Evolutionary conservation across 92 coral and sea anemone genomes (phyloP).

Genomic region (Plumapathes pennacea): DNA sequence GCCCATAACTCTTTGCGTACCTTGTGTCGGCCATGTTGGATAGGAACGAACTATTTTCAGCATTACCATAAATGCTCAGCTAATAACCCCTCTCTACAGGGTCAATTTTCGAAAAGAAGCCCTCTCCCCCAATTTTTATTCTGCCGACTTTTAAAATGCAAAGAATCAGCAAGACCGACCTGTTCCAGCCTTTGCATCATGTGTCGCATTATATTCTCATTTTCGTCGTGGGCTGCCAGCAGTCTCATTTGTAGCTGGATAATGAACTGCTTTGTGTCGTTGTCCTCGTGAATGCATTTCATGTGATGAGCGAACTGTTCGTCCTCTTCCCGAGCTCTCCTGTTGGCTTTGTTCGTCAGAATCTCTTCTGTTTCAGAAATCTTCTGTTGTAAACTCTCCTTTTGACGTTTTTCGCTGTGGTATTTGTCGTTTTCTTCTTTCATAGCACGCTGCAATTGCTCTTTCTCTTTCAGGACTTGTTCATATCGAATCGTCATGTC

Average conservation of each 20-base stretch:
- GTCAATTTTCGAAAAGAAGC: too few species aligned
- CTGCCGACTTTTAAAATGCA: too few species aligned
- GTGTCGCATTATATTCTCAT: slow-evolving; percentile 3
- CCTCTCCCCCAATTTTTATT: too few species aligned
- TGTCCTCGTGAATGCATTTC: slow-evolving; percentile 37
- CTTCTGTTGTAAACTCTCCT: slow-evolving; percentile 18
- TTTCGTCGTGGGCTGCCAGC: slow-evolving; percentile 34
- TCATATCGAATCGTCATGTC: slow-evolving; percentile 60
- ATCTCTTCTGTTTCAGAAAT: slow-evolving; percentile 47
- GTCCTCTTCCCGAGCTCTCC: slow-evolving; percentile 29
- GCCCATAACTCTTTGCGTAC: too few species aligned
- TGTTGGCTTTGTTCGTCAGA: slow-evolving; percentile 29
- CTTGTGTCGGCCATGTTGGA: too few species aligned
- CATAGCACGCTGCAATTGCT: slow-evolving; percentile 33
- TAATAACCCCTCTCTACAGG: too few species aligned
- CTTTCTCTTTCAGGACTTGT: slow-evolving; percentile 52
- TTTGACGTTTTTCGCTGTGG: slow-evolving; percentile 7
- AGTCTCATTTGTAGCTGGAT: slow-evolving; percentile 68
- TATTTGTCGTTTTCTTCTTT: slow-evolving; percentile 25
- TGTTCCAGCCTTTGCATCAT: slow-evolving; percentile 30
- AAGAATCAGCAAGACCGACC: too few species aligned
- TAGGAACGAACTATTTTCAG: too few species aligned
- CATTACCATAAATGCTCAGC: too few species aligned
- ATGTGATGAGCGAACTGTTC: slow-evolving; percentile 27
- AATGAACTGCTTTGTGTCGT: slow-evolving; percentile 50